A percentile compares a stretch with the other conserved stretches of the same genome.
Evolutionary conservation across 2,888 invertebrate genomes (phyloP).

Genomic region (Clistopyga incitator): DNA sequence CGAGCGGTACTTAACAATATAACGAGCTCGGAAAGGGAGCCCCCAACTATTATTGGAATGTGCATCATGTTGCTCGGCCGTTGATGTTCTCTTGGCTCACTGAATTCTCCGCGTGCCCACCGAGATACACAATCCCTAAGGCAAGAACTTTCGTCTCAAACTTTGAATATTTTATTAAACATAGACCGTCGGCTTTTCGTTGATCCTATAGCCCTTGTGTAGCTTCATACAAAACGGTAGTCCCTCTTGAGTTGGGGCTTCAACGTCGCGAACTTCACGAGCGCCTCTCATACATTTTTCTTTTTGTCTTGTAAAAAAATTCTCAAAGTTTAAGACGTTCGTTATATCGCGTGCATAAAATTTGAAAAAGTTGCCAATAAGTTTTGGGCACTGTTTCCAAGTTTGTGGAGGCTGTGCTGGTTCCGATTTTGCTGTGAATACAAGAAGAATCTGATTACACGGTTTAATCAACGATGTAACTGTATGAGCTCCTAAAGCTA

Average conservation of each 20-base stretch:
- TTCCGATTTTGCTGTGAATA: not conserved
- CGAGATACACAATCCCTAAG: slow-evolving; percentile 6
- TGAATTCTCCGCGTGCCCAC: slow-evolving; percentile 33
- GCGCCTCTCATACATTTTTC: not conserved
- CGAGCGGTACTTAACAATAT: slow-evolving; percentile 50
- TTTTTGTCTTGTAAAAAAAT: slow-evolving; percentile 21
- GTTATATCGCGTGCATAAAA: slow-evolving; percentile 43
- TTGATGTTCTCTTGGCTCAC: slow-evolving; percentile 64
- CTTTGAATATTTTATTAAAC: slow-evolving; percentile 65
- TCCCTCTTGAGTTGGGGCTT: slow-evolving; percentile 21
- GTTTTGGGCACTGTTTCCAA: slow-evolving; percentile 40
- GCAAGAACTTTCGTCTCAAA: slow-evolving; percentile 52
- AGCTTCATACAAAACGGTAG: slow-evolving; percentile 30
- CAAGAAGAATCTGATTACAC: slow-evolving; percentile 54
- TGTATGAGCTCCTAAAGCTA: slow-evolving; percentile 43
- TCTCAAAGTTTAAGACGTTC: slow-evolving; percentile 20
- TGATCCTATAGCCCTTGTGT: slow-evolving; percentile 41
- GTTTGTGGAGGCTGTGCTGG: not conserved
- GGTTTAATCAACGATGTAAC: slow-evolving; percentile 63
- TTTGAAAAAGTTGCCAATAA: slow-evolving; percentile 42
- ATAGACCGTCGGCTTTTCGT: slow-evolving; percentile 33
- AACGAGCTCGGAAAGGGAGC: slow-evolving; percentile 46
- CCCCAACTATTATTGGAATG: slow-evolving; percentile 71
- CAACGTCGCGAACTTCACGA: slow-evolving; percentile 45
- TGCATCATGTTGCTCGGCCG: slow-evolving; percentile 56